Conservation (phyloP, 2,113 vertebrate genomes). For the Saccopteryx leptura region DNA sequence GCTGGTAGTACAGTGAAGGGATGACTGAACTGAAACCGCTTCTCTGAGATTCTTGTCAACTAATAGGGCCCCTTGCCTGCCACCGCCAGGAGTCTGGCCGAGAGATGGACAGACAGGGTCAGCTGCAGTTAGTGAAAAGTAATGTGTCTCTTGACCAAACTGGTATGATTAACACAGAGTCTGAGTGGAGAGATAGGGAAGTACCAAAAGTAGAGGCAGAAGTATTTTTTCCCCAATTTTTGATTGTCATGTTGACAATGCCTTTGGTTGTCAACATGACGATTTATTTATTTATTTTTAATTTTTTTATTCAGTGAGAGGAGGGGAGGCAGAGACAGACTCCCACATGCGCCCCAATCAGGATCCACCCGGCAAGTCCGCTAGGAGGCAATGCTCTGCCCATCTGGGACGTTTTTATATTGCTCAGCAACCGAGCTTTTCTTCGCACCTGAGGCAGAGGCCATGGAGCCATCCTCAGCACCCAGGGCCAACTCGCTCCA, state of each 20-base stretch:
- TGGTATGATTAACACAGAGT: neutral
- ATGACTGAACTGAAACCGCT: neutral
- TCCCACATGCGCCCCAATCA: no score
- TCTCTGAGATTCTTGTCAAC: neutral
- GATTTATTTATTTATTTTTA: neutral
- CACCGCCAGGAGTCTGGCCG: neutral
- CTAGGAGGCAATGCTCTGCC: no score
- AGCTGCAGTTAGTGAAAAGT: neutral
- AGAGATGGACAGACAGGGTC: rapidly evolving
- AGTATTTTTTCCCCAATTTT: neutral
- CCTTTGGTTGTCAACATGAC: neutral
- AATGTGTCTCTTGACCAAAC: no score
- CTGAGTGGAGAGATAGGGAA: neutral
- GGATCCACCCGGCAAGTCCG: no score
- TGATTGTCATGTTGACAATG: no score
- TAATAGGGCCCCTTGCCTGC: neutral
- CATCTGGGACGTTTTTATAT: no score
- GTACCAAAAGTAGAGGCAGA: neutral
- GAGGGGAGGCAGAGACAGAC: no score
- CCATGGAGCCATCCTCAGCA: no score
- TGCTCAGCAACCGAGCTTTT: no score
- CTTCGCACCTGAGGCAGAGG: no score
- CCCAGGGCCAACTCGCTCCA: no score
- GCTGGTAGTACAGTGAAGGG: neutral
- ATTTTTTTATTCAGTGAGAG: no score